Evolutionary conservation across 2,888 invertebrate species (phyloP).

Genomic region (Choristoneura rosaceana): DNA sequence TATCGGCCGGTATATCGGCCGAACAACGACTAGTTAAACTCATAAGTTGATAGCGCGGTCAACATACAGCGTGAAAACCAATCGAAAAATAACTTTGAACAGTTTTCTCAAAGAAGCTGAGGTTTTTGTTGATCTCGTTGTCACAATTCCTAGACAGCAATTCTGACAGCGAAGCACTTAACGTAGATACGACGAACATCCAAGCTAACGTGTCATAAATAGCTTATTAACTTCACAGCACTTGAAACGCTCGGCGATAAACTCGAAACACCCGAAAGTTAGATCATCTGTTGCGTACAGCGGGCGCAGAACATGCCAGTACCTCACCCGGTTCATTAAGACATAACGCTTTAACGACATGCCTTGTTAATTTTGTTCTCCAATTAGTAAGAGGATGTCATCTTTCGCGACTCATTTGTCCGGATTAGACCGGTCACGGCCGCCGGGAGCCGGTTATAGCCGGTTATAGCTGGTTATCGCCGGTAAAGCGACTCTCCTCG

Average conservation of each 20-base stretch:
- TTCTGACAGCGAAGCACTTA: background rate
- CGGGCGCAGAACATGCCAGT: conserved; percentile 15
- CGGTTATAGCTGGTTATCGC: conserved; percentile 62
- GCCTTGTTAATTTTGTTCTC: conserved; percentile 54
- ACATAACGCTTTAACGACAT: conserved; percentile 43
- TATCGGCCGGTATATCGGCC: no score
- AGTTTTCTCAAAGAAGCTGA: no score
- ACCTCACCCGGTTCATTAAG: conserved; percentile 30
- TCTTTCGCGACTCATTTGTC: conserved; percentile 72
- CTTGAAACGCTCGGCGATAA: conserved; percentile 4
- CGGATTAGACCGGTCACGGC: conserved; percentile 64
- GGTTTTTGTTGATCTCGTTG: background rate
- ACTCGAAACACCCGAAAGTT: conserved; percentile 15
- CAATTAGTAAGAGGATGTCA: conserved; percentile 71
- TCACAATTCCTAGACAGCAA: background rate
- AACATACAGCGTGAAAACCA: no score
- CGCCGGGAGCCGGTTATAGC: conserved; percentile 60
- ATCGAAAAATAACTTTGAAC: no score
- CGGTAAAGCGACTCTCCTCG: conserved; percentile 61
- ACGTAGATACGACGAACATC: background rate
- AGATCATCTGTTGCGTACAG: conserved; percentile 19
- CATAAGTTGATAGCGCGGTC: no score
- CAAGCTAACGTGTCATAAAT: background rate
- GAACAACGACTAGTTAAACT: no score
- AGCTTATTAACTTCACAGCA: background rate